Percentiles rank a stretch among this genome's conserved stretches.
These are phyloP conservation scores for Alaudala cheleensis DNA, from an alignment of 2,113 vertebrate species.

Conservation along the genomic window DNA sequence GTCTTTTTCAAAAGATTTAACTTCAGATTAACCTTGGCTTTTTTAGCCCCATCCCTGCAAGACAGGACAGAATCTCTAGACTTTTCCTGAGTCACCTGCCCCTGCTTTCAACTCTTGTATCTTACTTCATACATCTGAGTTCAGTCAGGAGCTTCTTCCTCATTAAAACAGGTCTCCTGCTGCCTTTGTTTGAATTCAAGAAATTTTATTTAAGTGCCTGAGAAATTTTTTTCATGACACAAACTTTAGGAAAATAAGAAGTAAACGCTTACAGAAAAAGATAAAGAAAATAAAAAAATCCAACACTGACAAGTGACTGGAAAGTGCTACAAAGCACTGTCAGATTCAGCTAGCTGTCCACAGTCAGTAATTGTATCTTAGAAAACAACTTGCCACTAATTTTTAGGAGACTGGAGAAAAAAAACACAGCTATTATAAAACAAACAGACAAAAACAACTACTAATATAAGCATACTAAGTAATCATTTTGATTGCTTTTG, in stretches of 20 bases:
- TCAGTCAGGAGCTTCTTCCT: not conserved
- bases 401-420: not conserved
- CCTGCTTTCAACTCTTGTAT: not conserved
- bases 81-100: not conserved
- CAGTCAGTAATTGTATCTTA: not conserved
- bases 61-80: not conserved
- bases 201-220: not conserved
- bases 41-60: not conserved
- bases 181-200: not conserved
- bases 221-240: not conserved
- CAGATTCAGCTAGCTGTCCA: not conserved
- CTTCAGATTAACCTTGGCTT: not conserved
- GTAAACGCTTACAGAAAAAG: not conserved
- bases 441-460: not conserved
- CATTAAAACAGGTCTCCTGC: not conserved
- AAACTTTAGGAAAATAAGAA: conserved; percentile 7
- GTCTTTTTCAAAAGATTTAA: not conserved
- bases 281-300: not conserved
- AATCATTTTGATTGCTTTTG: not conserved
- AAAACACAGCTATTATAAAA: not conserved
- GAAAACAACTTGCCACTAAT: not conserved
- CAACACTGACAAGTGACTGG: not conserved
- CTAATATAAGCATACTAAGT: not conserved
- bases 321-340: not conserved
- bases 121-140: not conserved